These are phyloP conservation scores for Limnephilus marmoratus DNA, from an alignment of 2,888 invertebrate genomes.

Conservation along the genomic window DNA sequence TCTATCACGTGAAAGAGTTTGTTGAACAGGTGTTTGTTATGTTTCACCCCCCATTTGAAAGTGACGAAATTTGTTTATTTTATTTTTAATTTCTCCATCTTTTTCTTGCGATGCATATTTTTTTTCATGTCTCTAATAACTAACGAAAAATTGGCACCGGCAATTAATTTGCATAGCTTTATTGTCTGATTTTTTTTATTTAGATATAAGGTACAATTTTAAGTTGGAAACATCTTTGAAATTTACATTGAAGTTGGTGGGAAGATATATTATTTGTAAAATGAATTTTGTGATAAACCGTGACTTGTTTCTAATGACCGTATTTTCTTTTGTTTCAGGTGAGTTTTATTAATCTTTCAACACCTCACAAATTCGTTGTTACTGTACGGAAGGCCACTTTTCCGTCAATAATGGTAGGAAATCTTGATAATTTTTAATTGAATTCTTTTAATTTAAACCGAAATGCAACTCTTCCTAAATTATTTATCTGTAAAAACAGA, in stretches of 20 bases:
- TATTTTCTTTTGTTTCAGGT: neutral
- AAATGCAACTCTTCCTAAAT: neutral
- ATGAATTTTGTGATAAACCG: neutral
- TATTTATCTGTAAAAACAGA: neutral
- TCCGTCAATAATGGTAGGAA: neutral
- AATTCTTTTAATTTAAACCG: no score
- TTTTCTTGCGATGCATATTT: no score
- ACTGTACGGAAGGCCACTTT: neutral
- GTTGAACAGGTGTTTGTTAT: conserved; percentile 6
- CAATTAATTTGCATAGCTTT: no score
- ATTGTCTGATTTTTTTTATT: neutral
- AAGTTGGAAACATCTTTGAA: neutral
- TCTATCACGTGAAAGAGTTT: neutral
- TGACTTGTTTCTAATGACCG: neutral
- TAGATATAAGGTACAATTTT: neutral
- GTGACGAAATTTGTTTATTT: neutral
- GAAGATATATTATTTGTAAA: no score
- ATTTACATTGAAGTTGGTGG: no score
- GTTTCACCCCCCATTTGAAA: neutral
- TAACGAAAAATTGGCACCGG: neutral
- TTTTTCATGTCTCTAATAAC: neutral
- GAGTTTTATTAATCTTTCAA: neutral
- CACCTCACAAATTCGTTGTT: neutral
- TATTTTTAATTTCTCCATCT: neutral
- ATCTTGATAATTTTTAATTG: neutral